Conservation (phyloP, 1,140 invertebrate species). For the Tachypleus tridentatus region DNA sequence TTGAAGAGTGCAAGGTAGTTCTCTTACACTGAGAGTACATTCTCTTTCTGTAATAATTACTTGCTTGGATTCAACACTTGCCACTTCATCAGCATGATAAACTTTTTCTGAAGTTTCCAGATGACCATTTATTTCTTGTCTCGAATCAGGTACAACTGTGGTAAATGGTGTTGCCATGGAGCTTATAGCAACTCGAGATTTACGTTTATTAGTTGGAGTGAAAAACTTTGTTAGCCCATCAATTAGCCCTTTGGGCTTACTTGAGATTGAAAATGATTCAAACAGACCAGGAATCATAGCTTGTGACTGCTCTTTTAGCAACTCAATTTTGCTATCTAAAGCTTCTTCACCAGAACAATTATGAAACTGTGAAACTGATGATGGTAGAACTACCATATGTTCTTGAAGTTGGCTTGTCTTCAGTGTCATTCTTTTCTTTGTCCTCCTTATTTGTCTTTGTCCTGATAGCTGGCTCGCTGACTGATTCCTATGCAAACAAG, state of each 20-base stretch:
- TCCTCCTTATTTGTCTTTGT: not conserved
- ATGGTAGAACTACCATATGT: constrained; percentile 8
- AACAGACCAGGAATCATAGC: not conserved
- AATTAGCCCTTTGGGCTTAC: constrained; percentile 18
- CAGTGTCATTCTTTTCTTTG: not conserved
- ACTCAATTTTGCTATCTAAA: constrained; percentile 9
- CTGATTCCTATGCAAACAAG: no score
- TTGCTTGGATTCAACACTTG: no score
- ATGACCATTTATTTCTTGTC: not conserved
- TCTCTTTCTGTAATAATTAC: no score
- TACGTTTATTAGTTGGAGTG: constrained; percentile 30
- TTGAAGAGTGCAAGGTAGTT: no score
- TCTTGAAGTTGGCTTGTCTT: constrained; percentile 9
- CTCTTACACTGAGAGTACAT: no score
- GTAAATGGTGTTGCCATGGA: no score
- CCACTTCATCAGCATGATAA: no score
- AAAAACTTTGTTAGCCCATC: constrained; percentile 33
- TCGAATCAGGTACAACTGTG: constrained; percentile 9
- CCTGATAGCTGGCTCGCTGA: no score
- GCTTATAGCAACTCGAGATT: constrained; percentile 25
- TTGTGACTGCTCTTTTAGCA: constrained; percentile 32
- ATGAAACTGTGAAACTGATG: constrained; percentile 9
- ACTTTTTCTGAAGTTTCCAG: no score
- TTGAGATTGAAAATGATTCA: constrained; percentile 5
- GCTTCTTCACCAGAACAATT: constrained; percentile 11